Evolutionary conservation across 2,888 invertebrate species (phyloP).

Genomic region (Cybosia mesomella): DNA sequence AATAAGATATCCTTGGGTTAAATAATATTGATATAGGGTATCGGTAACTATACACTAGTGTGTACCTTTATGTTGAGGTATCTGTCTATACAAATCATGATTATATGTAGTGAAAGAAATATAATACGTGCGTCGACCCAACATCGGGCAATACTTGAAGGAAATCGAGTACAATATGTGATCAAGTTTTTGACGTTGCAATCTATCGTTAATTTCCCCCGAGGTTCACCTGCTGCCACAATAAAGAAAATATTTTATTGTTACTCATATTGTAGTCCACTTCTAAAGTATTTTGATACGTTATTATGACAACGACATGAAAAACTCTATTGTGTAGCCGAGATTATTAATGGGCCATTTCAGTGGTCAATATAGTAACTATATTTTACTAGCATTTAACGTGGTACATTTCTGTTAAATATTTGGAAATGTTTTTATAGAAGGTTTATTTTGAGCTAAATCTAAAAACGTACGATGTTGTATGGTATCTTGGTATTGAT

Average conservation of each 20-base stretch:
- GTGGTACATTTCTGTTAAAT: neutral
- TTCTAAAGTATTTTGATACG: constrained; percentile 56
- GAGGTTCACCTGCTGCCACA: constrained; percentile 78
- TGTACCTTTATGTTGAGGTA: constrained; percentile 33
- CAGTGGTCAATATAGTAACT: constrained; percentile 19
- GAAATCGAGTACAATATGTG: constrained; percentile 77
- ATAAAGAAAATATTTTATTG: constrained; percentile 82
- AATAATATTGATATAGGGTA: constrained; percentile 28
- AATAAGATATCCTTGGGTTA: too few relatives aligned
- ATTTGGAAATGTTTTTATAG: neutral
- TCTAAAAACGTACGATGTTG: neutral
- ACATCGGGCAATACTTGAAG: constrained; percentile 66
- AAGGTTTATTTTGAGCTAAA: neutral
- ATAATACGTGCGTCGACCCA: constrained; percentile 65
- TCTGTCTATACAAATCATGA: constrained; percentile 44
- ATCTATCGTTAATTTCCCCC: constrained; percentile 83
- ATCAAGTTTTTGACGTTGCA: constrained; percentile 82
- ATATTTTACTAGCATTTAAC: constrained; percentile 16
- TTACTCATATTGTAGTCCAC: constrained; percentile 64
- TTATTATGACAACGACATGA: constrained; percentile 55
- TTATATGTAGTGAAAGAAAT: constrained; percentile 57
- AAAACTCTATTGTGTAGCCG: constrained; percentile 41
- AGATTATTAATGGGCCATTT: constrained; percentile 37
- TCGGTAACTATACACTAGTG: constrained; percentile 25
- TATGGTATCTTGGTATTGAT: neutral